Percentiles rank a stretch among this genome's conserved stretches.
These are phyloP conservation scores for Calliphora vicina DNA, from an alignment of 1,140 invertebrate genomes.

Conservation along the genomic window DNA sequence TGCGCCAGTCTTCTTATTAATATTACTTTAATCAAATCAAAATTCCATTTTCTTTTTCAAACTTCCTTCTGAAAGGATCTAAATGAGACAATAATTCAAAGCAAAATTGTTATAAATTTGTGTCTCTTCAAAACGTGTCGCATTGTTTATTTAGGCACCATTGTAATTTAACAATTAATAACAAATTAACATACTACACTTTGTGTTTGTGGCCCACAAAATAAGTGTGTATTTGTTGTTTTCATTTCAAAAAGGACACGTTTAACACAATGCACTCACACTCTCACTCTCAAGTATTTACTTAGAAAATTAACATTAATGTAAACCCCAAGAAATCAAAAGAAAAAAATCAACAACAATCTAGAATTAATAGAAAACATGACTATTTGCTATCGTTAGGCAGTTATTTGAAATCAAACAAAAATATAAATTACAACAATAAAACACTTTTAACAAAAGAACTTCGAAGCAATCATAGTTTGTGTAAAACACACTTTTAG, in stretches of 20 bases:
- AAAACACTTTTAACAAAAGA: not conserved
- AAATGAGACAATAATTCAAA: too few relatives aligned
- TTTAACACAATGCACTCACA: conserved; percentile 11
- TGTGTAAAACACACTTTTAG: not conserved
- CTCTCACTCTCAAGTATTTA: conserved; percentile 17
- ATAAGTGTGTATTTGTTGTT: not conserved
- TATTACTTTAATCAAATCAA: too few relatives aligned
- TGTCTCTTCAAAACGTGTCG: too few relatives aligned
- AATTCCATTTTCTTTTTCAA: too few relatives aligned
- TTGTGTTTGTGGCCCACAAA: conserved; percentile 22
- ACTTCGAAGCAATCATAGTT: not conserved
- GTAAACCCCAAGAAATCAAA: conserved; percentile 30
- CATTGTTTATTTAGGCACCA: conserved; percentile 4
- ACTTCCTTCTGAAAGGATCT: too few relatives aligned
- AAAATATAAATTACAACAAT: conserved; percentile 24
- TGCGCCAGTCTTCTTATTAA: too few relatives aligned
- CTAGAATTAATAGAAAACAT: conserved; percentile 35
- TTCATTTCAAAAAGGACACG: not conserved
- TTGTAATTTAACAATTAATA: conserved; percentile 56
- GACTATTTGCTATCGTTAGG: not conserved
- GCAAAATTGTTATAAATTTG: too few relatives aligned
- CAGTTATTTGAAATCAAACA: conserved; percentile 11
- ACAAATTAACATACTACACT: conserved; percentile 62
- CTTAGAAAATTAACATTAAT: conserved; percentile 37
- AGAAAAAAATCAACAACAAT: not conserved